These are phyloP conservation scores for Ptiloglossa arizonensis DNA, from an alignment of 1,140 invertebrate genomes.

Conservation along the genomic window DNA sequence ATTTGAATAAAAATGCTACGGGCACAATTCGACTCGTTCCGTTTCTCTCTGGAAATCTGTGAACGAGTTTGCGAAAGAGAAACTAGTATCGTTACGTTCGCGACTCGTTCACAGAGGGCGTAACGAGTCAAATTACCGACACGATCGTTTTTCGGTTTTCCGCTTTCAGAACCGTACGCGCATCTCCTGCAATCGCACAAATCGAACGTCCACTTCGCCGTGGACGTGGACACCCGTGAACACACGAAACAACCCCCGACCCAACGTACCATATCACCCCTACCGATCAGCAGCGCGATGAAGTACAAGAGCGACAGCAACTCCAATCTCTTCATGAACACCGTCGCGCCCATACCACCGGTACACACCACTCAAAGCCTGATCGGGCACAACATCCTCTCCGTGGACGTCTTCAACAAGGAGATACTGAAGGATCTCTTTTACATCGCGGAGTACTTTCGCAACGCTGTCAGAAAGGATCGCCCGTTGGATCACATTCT, in stretches of 20 bases:
- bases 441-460: slow-evolving; percentile 94
- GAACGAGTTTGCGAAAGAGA: too few relatives aligned
- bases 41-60: too few relatives aligned
- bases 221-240: slow-evolving; percentile 57
- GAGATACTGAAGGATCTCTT: slow-evolving; percentile 96
- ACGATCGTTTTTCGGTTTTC: neutral
- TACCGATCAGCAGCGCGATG: slow-evolving; percentile 76
- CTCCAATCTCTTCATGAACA: slow-evolving; percentile 60
- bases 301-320: slow-evolving; percentile 74
- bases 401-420: slow-evolving; percentile 93
- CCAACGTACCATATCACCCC: slow-evolving; percentile 74
- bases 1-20: too few relatives aligned
- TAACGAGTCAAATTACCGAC: too few relatives aligned
- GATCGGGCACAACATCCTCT: slow-evolving; percentile 90
- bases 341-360: slow-evolving; percentile 42
- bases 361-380: slow-evolving; percentile 82
- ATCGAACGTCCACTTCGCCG: slow-evolving; percentile 63
- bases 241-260: slow-evolving; percentile 3
- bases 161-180: slow-evolving; percentile 62
- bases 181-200: slow-evolving; percentile 68
- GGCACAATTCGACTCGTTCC: too few relatives aligned
- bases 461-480: slow-evolving; percentile 91
- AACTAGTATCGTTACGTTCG: too few relatives aligned
- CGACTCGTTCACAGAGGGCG: too few relatives aligned
- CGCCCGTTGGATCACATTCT: slow-evolving; percentile 92